Base-by-base conservation (phyloP, 2,888 invertebrate genomes). In the Zygothrica quintamaculata region DNA sequence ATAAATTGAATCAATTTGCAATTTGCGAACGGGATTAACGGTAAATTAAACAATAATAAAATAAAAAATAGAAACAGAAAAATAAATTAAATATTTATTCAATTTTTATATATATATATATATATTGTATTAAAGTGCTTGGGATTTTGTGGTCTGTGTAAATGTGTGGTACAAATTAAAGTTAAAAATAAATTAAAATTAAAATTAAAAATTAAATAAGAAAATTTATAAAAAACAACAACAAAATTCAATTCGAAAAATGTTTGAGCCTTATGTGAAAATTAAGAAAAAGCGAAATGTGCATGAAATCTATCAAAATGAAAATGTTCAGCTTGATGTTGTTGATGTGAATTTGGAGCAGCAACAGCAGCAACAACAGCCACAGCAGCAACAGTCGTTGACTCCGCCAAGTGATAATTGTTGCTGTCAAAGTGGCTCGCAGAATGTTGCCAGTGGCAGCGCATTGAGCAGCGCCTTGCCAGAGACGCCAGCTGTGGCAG, bases 261-360 rank as follows among this genome's bases (percentile, higher is more conserved):
- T 90, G 90, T 91, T 90, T 82, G 90, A 91, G 86, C 90, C 91
- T 67, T 90, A 89, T 89, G 90, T 90, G 84, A 90, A 90, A 88
- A 90, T 90, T 6, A 91, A 90, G 82, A 90, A 90, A 90, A 90
- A 90, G 87, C 84, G 79, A 67, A 88, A 74, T 67, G 65, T 81
- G 58, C 76, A 82, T 65, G 84, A 88, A 85, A 84, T 79, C 47
- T 84, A 87, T 84, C 82, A 81, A 61, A 87, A 77, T 68, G 81
- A 72, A 55, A 67, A 69, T 68, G 62, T 69, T 13, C 51, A 59
- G 47, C 62, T 67, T 15, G 72, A 57, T 66, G 62, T 72, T 61
- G 74, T 77, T 47, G 67, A 66, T 66, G 84, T 80, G 65, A 86
- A 86, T 84, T 75, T 84, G 70, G 87, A 81, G 65, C 89, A 73